phyloP scores from a whole-genome alignment of 2,888 invertebrate species.

The Idaea dimidiata region DNA sequence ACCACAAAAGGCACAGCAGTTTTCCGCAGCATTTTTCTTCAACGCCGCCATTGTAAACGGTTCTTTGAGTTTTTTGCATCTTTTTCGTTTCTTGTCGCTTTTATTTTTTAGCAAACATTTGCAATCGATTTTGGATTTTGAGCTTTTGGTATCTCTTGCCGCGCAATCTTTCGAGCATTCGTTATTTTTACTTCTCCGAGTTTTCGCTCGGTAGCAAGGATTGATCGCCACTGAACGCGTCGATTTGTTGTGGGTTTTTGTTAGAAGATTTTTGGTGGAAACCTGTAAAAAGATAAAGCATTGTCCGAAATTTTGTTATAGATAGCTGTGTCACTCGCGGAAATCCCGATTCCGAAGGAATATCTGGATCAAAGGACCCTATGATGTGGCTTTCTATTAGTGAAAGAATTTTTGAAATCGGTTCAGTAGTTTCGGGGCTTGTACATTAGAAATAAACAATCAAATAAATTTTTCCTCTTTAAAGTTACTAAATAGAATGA shows the following conservation, averaged over 20 bases:
- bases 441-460: too few relatives aligned
- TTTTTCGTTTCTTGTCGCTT: slow-evolving; percentile 8
- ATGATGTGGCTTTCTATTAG: too few relatives aligned
- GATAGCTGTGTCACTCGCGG: too few relatives aligned
- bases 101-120: neutral
- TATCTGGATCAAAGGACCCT: too few relatives aligned
- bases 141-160: neutral
- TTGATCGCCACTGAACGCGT: neutral
- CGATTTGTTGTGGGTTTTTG: neutral
- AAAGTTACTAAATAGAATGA: too few relatives aligned
- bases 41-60: slow-evolving; percentile 7
- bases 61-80: slow-evolving; percentile 7
- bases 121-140: neutral
- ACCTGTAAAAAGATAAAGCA: neutral
- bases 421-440: too few relatives aligned
- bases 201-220: neutral
- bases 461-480: too few relatives aligned
- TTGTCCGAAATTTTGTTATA: too few relatives aligned
- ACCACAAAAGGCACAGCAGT: slow-evolving; percentile 27
- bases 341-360: too few relatives aligned
- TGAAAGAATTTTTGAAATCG: too few relatives aligned
- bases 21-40: neutral
- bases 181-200: neutral
- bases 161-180: neutral
- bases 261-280: neutral